Base-by-base conservation (phyloP, 2,113 vertebrate genomes). In the Hippoglossus stenolepis region DNA sequence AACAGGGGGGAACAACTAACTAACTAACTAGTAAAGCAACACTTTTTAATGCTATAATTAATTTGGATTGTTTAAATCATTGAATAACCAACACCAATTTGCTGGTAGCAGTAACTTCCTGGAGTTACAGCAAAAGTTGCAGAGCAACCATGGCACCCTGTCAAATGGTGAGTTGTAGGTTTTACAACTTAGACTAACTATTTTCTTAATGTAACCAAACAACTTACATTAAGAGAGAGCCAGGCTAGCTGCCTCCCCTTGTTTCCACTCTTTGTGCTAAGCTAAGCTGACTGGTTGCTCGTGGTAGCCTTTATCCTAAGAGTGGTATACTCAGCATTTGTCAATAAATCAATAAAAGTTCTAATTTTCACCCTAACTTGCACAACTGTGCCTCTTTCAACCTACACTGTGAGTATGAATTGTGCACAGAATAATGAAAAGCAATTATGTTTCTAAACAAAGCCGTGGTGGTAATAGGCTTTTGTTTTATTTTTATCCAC, bases 401-500 rank as follows among this genome's bases (percentile, higher is more conserved):
- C 90, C 82, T 74, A 92, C 91, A 87, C 90, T 85, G 85, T 84
- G 80, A 90, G 92, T 94, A 93, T 91, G 92, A 90, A 89, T 87
- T 92, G 89, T 90, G 87, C 86, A 47, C 77, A 88, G 85, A 94
- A 94, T 94, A 94, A 94, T 94, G 92, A 93, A 94, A 92, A 86
- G 90, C 91, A 93, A 93, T 93, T 94, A 94, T 90, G 90, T 87
- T 72, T 90, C 90, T 90, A 93, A 92, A 93, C 90, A 92, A 93
- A 93, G 90, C 90, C 80, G 26, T n/a, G 58, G 79, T 49, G 67
- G 89, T 89, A 90, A 91, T 85, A 64, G 76, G 82, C 85, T 89
- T 93, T 91, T 92, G 91, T 90, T 93, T 91, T 91, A 91, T 91
- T 94, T 88, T 86, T 91, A 83, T 88, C 83, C 85, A 67, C 71